Evolutionary conservation across 2,113 vertebrate genomes (phyloP).

Genomic region (Brachirus orientalis): DNA sequence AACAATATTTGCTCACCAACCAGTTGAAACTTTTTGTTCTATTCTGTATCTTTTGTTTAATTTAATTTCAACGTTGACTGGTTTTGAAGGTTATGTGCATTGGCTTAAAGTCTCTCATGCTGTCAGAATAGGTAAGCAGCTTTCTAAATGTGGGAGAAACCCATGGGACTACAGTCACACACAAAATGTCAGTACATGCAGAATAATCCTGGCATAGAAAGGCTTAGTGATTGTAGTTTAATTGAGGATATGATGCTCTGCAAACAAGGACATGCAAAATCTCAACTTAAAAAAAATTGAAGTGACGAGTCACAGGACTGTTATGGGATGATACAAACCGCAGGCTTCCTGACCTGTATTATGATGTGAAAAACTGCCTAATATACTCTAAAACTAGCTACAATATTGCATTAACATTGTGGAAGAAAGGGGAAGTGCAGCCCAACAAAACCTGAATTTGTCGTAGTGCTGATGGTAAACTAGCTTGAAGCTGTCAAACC

Average conservation of each 20-base stretch:
- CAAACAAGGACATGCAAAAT: constrained; percentile 24
- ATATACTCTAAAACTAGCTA: constrained; percentile 4
- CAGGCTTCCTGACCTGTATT: constrained; percentile 12
- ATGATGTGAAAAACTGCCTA: constrained; percentile 1
- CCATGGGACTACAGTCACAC: constrained; percentile 53
- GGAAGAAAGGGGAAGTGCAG: neutral
- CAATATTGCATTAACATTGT: constrained; percentile 20
- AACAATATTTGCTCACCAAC: constrained; percentile 35
- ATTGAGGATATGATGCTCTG: constrained; percentile 50
- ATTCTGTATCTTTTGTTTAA: constrained; percentile 59
- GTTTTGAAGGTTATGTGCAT: constrained; percentile 59
- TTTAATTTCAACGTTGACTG: constrained; percentile 69
- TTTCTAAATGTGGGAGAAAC: constrained; percentile 59
- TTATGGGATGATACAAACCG: constrained; percentile 15
- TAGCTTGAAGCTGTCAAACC: too few relatives aligned
- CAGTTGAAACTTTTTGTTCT: constrained; percentile 53
- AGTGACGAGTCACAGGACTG: constrained; percentile 11
- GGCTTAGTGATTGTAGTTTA: constrained; percentile 50
- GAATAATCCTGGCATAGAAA: constrained; percentile 54
- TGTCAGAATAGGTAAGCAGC: constrained; percentile 69
- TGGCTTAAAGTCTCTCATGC: constrained; percentile 50
- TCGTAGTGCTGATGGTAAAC: too few relatives aligned
- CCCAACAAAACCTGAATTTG: too few relatives aligned
- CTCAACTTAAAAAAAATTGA: constrained; percentile 24
- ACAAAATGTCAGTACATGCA: constrained; percentile 57